Evolutionary conservation across 2,888 invertebrate species (phyloP), one percentile per base, ranked within the genome.

Genomic region (Chrysina gloriosa): DNA sequence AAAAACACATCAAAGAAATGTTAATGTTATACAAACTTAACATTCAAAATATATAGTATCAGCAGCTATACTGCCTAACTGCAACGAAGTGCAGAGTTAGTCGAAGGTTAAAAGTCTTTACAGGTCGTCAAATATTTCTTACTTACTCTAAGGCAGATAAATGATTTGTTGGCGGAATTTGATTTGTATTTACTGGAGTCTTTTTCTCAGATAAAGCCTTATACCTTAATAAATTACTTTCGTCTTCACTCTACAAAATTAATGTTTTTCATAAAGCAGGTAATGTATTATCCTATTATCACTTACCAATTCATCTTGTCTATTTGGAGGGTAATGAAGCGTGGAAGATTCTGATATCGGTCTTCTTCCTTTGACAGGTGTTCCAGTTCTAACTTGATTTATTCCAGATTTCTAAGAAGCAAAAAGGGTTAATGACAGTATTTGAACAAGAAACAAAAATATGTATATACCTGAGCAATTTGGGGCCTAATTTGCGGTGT

Each of bases 281-380:
- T 3, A 16, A n/a, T n/a, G n/a, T 42, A 42, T 14, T 14, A 6
- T 16, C 7, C 16, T 7, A 2, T n/a, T 25, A 25, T 14, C 31
- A 42, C 58, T 2, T 39, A 58, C 58, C 21, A 56, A n/a, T 39
- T 56, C 56, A 3, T 56, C 56, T 36, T 19, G 56, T 9, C 25
- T 36, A 19, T 36, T 21, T 4, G 56, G 21, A 19, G 25, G 25
- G 42, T 58, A 58, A 42, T 58, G 58, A 34, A 39, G 27, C 14
- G 42, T 25, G 11, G 58, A 21, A 11, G 25, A 3, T 42, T 58
- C 58, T 27, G 58, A 14, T 42, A 58, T 25, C 2, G 39, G 14
- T 42, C 27, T 58, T 42, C 58, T 58, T 42, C 25, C 58, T 58
- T 58, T 58, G 11, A 42, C 3, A 23, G 58, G 58, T 2, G 42